phyloP scores from a whole-genome alignment of 2,888 invertebrate genomes.

The Eurois occulta region DNA sequence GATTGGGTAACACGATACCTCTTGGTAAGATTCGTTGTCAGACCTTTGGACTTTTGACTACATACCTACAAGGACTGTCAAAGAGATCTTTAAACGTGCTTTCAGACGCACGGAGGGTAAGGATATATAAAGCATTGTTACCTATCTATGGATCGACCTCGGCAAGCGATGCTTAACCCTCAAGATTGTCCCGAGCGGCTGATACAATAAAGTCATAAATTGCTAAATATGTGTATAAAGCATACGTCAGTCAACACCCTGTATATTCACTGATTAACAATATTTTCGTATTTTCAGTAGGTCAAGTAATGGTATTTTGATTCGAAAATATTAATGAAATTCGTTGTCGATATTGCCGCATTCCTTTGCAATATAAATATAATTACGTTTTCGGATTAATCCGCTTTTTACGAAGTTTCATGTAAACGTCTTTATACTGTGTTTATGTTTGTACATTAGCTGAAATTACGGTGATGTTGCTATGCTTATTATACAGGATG shows the following conservation, averaged over 20 bases:
- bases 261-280: conserved; percentile 24
- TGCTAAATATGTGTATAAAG: no score
- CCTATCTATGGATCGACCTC: not conserved
- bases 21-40: not conserved
- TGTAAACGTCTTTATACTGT: conserved; percentile 14
- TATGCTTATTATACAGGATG: no score
- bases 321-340: conserved; percentile 51
- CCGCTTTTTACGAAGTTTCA: conserved; percentile 39
- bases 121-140: not conserved
- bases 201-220: not conserved
- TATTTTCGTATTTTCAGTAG: conserved; percentile 34
- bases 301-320: conserved; percentile 56
- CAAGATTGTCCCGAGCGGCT: not conserved
- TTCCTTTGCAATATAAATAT: conserved; percentile 42
- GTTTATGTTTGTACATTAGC: not conserved
- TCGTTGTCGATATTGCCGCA: conserved; percentile 43
- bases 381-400: conserved; percentile 38
- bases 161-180: not conserved
- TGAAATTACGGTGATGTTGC: no score
- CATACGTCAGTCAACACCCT: conserved; percentile 5
- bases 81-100: not conserved
- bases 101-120: not conserved
- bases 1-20: not conserved
- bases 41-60: not conserved
- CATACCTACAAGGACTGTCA: not conserved